Evolutionary conservation across 2,113 vertebrate genomes (phyloP).

Genomic region (Greenwoodochromis staneri): DNA sequence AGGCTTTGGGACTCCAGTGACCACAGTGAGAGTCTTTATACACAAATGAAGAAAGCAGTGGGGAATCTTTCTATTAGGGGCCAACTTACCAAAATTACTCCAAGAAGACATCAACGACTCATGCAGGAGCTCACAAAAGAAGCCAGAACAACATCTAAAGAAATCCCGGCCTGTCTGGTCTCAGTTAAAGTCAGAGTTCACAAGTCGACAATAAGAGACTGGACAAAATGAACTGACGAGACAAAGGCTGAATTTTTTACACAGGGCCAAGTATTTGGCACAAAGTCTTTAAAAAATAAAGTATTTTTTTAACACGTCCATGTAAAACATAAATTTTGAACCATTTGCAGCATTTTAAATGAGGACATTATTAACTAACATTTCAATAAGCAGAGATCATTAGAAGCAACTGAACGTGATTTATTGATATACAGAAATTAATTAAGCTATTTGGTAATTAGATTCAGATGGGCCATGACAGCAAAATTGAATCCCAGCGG

Average conservation of each 20-base stretch:
- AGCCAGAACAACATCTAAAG: neutral
- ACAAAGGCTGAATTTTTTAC: neutral
- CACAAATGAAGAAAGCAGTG: neutral
- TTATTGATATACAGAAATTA: neutral
- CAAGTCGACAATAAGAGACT: neutral
- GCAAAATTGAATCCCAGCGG: fast-evolving
- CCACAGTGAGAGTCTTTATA: fast-evolving
- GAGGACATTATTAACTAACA: neutral
- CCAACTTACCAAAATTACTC: neutral
- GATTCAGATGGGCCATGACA: neutral
- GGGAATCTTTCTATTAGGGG: neutral
- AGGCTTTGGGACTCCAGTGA: neutral
- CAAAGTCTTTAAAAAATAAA: neutral
- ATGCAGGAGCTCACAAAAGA: neutral
- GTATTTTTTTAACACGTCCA: neutral
- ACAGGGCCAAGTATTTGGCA: neutral
- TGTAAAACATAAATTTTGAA: fast-evolving
- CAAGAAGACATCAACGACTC: neutral
- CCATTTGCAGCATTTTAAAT: neutral
- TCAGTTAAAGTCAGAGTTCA: neutral
- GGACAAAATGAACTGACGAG: neutral
- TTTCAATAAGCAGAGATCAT: neutral
- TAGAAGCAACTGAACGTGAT: fast-evolving
- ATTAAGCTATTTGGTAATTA: neutral
- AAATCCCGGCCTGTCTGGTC: neutral